phyloP scores from a whole-genome alignment of 2,888 invertebrate species.

The Luffia ferchaultella region DNA sequence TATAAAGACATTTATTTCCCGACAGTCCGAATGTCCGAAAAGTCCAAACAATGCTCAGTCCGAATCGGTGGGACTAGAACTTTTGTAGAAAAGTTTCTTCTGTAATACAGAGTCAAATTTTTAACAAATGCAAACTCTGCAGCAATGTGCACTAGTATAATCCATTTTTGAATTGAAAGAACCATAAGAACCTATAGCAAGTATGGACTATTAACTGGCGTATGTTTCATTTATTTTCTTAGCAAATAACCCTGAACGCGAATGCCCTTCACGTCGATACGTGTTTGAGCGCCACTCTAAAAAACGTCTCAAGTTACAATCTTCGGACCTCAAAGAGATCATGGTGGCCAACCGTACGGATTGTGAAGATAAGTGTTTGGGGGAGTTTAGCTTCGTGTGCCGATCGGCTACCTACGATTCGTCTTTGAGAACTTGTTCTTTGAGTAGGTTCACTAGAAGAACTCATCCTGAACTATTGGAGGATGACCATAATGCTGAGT shows the following conservation, averaged over 20 bases:
- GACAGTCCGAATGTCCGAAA: too few relatives aligned
- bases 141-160: too few relatives aligned
- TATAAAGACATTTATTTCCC: too few relatives aligned
- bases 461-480: slow-evolving; percentile 86
- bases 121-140: too few relatives aligned
- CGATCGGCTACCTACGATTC: slow-evolving; percentile 87
- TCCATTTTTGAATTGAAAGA: too few relatives aligned
- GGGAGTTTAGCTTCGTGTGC: slow-evolving; percentile 89
- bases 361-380: slow-evolving; percentile 89
- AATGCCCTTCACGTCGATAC: slow-evolving; percentile 88
- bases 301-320: slow-evolving; percentile 81
- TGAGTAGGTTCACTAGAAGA: slow-evolving; percentile 83
- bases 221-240: too few relatives aligned
- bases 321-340: slow-evolving; percentile 85
- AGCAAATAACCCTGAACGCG: slow-evolving; percentile 84
- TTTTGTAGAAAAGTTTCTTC: too few relatives aligned
- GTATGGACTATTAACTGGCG: too few relatives aligned
- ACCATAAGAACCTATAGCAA: too few relatives aligned
- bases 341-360: slow-evolving; percentile 87
- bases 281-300: slow-evolving; percentile 88
- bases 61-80: too few relatives aligned
- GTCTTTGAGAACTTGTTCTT: slow-evolving; percentile 77
- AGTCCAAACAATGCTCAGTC: too few relatives aligned
- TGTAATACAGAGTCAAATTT: too few relatives aligned
- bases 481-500: slow-evolving; percentile 88